These are phyloP conservation scores for Julus scanicus DNA, from an alignment of 2,888 invertebrate genomes.

Conservation along the genomic window DNA sequence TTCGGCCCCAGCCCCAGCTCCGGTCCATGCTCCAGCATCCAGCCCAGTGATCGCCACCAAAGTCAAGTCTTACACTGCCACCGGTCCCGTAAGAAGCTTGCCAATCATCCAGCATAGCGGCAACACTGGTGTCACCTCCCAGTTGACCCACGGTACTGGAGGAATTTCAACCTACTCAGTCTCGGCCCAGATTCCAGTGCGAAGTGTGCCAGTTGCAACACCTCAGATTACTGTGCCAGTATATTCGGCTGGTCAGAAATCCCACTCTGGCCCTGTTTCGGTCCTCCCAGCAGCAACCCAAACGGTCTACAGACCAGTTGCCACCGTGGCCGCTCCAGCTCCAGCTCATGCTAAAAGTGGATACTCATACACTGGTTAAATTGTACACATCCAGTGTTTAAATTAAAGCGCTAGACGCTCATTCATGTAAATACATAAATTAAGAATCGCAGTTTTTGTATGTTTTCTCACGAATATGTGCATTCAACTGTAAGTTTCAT, in stretches of 20 bases:
- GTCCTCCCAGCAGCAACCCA: background rate
- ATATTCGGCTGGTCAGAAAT: constrained; percentile 38
- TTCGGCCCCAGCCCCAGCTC: constrained; percentile 34
- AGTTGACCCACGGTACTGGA: background rate
- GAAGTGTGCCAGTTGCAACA: background rate
- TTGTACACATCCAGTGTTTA: background rate
- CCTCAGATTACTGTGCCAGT: constrained; percentile 21
- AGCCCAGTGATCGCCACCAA: constrained; percentile 46
- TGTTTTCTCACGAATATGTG: constrained; percentile 14
- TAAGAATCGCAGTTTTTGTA: constrained; percentile 1
- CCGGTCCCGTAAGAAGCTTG: constrained; percentile 37
- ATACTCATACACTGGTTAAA: constrained; percentile 52
- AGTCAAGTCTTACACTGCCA: constrained; percentile 41
- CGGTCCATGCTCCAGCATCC: constrained; percentile 1
- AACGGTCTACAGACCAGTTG: background rate
- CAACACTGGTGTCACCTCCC: background rate
- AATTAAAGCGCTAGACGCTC: background rate
- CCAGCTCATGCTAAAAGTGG: constrained; percentile 48
- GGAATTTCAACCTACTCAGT: constrained; percentile 48
- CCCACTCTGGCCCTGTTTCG: constrained; percentile 8
- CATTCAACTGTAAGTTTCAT: background rate
- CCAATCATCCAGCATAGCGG: background rate
- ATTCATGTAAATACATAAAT: constrained; percentile 15
- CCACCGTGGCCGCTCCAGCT: background rate
- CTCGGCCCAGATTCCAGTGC: constrained; percentile 35